Evolutionary conservation across 1,140 invertebrate species (phyloP).

Genomic region (Drosophila mauritiana): DNA sequence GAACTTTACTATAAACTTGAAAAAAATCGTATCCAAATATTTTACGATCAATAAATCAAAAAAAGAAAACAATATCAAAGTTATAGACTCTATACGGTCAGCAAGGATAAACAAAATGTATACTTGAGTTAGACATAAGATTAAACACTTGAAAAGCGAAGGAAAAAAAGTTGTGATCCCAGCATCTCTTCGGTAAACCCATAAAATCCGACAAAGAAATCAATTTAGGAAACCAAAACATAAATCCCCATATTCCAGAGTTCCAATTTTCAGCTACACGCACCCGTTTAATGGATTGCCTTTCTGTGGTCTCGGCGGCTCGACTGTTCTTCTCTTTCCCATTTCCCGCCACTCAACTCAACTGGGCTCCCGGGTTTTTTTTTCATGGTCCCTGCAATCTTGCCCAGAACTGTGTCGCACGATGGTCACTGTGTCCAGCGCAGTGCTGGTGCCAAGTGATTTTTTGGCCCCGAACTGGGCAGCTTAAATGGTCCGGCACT

Average conservation of each 20-base stretch:
- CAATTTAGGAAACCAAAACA: constrained; percentile 43
- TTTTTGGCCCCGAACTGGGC: constrained; percentile 32
- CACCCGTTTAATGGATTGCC: constrained; percentile 56
- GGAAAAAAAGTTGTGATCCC: background rate
- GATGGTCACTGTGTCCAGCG: constrained; percentile 1
- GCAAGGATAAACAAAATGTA: background rate
- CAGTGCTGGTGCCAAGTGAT: constrained; percentile 45
- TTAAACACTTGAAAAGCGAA: no score
- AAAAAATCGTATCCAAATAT: background rate
- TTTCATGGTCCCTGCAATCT: constrained; percentile 12
- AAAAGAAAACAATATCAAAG: background rate
- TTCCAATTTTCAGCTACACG: constrained; percentile 43
- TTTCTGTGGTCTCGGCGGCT: constrained; percentile 55
- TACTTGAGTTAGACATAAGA: background rate
- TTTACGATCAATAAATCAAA: background rate
- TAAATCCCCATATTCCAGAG: constrained; percentile 44
- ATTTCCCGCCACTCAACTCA: constrained; percentile 6
- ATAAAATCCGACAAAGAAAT: constrained; percentile 32
- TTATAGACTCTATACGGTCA: no score
- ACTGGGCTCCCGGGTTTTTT: no score
- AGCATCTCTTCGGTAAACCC: constrained; percentile 1
- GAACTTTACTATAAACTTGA: no score
- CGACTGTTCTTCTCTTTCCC: constrained; percentile 20
- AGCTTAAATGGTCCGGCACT: constrained; percentile 42
- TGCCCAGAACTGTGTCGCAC: constrained; percentile 16